phyloP scores from a whole-genome alignment of 2,888 invertebrate species.

The Ptycholaimellus sp. region DNA sequence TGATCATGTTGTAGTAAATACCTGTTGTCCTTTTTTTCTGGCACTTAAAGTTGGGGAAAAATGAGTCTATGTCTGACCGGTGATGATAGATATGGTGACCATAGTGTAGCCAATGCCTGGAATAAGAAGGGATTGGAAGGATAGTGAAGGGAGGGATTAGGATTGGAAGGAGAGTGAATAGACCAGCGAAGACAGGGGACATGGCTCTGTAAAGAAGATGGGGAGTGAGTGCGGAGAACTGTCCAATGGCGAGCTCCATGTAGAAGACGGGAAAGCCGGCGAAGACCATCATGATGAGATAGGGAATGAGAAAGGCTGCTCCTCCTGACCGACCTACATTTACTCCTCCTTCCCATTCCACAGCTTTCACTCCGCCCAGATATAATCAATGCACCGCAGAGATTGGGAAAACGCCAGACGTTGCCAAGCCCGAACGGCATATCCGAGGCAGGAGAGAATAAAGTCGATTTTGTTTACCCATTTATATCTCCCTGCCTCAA shows the following conservation, averaged over 20 bases:
- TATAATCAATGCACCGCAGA: too few relatives aligned
- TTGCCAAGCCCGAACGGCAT: conserved; percentile 3
- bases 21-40: too few relatives aligned
- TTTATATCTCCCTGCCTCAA: neutral
- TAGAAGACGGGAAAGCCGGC: neutral
- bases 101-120: conserved; percentile 31
- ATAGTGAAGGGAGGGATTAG: too few relatives aligned
- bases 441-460: conserved; percentile 4
- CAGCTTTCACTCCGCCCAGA: too few relatives aligned
- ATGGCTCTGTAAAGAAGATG: neutral
- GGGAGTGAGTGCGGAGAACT: neutral
- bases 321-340: too few relatives aligned
- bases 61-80: too few relatives aligned
- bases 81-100: conserved; percentile 31
- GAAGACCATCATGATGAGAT: neutral
- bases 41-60: too few relatives aligned
- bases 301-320: neutral
- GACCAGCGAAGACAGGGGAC: neutral
- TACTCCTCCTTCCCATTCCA: too few relatives aligned
- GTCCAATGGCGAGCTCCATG: neutral
- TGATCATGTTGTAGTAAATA: conserved; percentile 34
- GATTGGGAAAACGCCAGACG: conserved; percentile 4
- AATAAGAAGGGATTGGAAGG: neutral
- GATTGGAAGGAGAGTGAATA: too few relatives aligned
- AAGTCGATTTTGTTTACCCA: conserved; percentile 2